These are phyloP conservation scores for Patiria pectinifera DNA, from an alignment of 53 echinoderm and acorn worm species.

Conservation along the genomic window DNA sequence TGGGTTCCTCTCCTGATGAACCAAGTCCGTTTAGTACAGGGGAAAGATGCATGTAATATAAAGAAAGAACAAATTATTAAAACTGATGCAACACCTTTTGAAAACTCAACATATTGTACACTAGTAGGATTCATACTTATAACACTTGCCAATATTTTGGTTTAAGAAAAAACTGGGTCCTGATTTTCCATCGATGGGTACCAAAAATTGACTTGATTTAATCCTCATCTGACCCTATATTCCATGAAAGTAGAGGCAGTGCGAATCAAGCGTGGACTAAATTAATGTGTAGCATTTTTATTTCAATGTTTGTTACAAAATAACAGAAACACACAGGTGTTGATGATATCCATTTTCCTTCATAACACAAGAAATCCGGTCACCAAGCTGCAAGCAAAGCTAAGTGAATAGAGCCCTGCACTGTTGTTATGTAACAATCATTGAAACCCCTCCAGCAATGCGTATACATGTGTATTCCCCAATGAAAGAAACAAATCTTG, in stretches of 20 bases:
- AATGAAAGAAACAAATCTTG: neutral
- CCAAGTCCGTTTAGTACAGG: slow-evolving; percentile 10
- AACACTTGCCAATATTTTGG: too few species aligned
- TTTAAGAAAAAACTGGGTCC: too few species aligned
- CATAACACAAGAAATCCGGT: neutral
- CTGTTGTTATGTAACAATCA: neutral
- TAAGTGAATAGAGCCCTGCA: neutral
- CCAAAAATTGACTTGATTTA: too few species aligned
- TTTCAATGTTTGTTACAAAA: too few species aligned
- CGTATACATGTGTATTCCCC: neutral
- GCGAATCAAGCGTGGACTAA: too few species aligned
- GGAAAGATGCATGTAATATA: neutral
- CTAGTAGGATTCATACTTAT: too few species aligned
- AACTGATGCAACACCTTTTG: neutral
- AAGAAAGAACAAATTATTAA: neutral
- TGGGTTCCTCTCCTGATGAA: slow-evolving; percentile 72
- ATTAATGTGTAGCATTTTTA: too few species aligned
- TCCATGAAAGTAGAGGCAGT: too few species aligned
- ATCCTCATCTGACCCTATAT: too few species aligned
- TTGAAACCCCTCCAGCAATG: neutral
- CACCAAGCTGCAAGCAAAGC: neutral
- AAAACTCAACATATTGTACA: neutral
- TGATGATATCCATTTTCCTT: too few species aligned
- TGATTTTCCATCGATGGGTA: too few species aligned
- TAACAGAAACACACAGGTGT: too few species aligned